Percentiles rank a stretch among this genome's conserved stretches.
Conservation (phyloP, 2,888 invertebrate species). For the Andricus quercusramuli region DNA sequence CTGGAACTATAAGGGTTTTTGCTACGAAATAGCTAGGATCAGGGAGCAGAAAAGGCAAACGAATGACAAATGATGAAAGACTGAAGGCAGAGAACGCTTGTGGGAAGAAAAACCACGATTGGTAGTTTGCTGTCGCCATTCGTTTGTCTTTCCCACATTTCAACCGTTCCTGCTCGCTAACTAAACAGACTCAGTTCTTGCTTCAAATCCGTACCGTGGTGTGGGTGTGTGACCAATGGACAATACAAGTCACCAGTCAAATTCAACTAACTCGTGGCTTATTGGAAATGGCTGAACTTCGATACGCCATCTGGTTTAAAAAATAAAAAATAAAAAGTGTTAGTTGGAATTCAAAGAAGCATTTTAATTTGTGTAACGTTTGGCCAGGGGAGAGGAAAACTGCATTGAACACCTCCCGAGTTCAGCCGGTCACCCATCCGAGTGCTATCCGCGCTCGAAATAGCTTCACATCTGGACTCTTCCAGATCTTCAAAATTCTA, state of each 20-base stretch:
- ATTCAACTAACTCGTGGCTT: not conserved
- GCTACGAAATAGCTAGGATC: not conserved
- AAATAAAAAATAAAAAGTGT: no score
- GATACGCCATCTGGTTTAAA: not conserved
- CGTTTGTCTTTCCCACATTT: slow-evolving; percentile 33
- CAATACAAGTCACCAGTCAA: not conserved
- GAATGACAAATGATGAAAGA: slow-evolving; percentile 38
- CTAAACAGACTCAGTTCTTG: slow-evolving; percentile 29
- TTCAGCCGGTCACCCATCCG: no score
- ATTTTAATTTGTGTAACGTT: not conserved
- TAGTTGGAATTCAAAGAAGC: no score
- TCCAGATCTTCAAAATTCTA: no score
- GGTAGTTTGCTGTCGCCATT: slow-evolving; percentile 31
- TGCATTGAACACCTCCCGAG: no score
- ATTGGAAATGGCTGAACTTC: not conserved
- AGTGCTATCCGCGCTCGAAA: no score
- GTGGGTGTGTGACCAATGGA: no score
- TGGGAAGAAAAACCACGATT: slow-evolving; percentile 31
- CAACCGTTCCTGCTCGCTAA: not conserved
- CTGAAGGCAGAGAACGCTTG: slow-evolving; percentile 14
- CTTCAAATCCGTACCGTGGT: not conserved
- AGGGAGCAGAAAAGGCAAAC: slow-evolving; percentile 18
- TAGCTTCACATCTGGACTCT: no score
- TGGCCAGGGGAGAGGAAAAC: no score
- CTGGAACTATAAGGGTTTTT: no score